These are phyloP conservation scores for Pipistrellus kuhlii DNA, from an alignment of 2,797 vertebrate genomes.

Conservation along the genomic window DNA sequence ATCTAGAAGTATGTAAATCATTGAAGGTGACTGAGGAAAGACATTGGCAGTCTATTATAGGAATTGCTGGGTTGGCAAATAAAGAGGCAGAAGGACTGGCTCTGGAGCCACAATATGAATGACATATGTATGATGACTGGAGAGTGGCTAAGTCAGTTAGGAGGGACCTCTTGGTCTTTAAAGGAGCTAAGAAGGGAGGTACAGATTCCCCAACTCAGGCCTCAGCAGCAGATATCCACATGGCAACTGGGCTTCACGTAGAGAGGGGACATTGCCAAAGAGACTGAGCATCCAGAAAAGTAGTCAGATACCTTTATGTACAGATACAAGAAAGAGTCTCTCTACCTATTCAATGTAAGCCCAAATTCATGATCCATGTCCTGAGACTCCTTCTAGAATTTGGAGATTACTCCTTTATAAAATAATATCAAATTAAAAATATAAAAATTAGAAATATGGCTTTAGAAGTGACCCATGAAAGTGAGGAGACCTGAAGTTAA, in stretches of 20 bases:
- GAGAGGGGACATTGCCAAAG: background rate
- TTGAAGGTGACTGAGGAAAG: background rate
- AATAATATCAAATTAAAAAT: background rate
- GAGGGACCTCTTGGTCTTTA: background rate
- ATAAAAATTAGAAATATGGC: background rate
- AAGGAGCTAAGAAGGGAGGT: background rate
- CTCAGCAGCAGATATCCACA: background rate
- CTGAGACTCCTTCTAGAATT: background rate
- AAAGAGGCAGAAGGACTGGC: background rate
- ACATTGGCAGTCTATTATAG: background rate
- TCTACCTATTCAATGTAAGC: background rate
- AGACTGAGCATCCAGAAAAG: background rate
- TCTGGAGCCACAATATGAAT: constrained; percentile 9
- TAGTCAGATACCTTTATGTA: background rate
- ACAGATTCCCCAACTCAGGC: background rate
- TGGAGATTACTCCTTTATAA: background rate
- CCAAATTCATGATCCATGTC: background rate
- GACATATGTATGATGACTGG: background rate
- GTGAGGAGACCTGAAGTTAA: background rate
- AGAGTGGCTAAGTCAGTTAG: background rate
- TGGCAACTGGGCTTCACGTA: background rate
- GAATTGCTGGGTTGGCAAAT: background rate
- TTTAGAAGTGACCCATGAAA: constrained; percentile 6
- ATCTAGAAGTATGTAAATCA: constrained; percentile 20
- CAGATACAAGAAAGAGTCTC: background rate